Conservation (phyloP, 2,888 invertebrate genomes). For the Deroplatys truncata region DNA sequence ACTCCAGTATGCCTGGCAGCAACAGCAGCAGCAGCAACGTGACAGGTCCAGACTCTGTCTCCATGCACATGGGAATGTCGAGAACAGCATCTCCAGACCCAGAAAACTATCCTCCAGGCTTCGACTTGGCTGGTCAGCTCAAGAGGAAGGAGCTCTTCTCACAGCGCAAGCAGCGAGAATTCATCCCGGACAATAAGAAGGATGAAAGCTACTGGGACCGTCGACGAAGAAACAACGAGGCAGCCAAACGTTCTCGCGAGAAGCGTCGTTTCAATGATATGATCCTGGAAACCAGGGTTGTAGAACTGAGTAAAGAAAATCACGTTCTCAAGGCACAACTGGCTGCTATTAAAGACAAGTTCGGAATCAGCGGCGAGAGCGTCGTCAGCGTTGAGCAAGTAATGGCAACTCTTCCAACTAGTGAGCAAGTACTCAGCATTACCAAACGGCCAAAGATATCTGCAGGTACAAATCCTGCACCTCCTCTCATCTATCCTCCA, state of each 20-base stretch:
- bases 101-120: slow-evolving; percentile 44
- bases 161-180: slow-evolving; percentile 90
- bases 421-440: slow-evolving; percentile 78
- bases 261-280: slow-evolving; percentile 94
- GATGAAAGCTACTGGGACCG: slow-evolving; percentile 98
- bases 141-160: slow-evolving; percentile 74
- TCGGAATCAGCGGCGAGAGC: slow-evolving; percentile 82
- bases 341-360: slow-evolving; percentile 88
- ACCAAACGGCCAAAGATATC: slow-evolving; percentile 65
- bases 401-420: slow-evolving; percentile 76
- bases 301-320: slow-evolving; percentile 93
- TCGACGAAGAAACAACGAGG: slow-evolving; percentile 92
- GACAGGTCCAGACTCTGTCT: not conserved
- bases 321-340: slow-evolving; percentile 90
- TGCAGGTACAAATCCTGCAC: slow-evolving; percentile 38
- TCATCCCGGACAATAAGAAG: slow-evolving; percentile 94
- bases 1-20: slow-evolving; percentile 40
- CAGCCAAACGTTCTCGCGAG: slow-evolving; percentile 93
- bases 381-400: slow-evolving; percentile 87
- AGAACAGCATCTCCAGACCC: slow-evolving; percentile 30
- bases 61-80: slow-evolving; percentile 22
- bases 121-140: slow-evolving; percentile 48
- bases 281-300: slow-evolving; percentile 90
- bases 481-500: slow-evolving; percentile 54
- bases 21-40: slow-evolving; percentile 22